Evolutionary conservation across 92 coral and sea anemone species (phyloP), one percentile per base, ranked within the genome.

Genomic region (Umimayanthus kanabou): DNA sequence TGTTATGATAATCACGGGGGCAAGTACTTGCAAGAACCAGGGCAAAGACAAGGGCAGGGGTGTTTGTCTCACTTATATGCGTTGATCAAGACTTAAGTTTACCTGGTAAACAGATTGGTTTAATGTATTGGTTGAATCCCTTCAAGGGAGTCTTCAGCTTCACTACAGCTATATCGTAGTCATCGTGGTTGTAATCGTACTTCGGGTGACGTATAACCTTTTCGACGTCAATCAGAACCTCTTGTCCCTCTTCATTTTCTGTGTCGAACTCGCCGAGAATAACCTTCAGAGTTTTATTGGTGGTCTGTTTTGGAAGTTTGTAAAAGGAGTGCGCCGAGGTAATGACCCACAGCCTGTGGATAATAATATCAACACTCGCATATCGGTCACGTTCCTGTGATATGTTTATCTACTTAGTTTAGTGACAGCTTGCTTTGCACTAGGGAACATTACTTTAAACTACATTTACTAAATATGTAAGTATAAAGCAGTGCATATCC

Each of bases 221-320:
- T 22, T 42, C 84, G 22, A 85, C 88, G 40, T 89, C 92, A 18
- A 82, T 77, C 37, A 78, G 85, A 4, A 89, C 92, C 43, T 77
- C 92, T 43, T 79, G 88, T 1, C 85, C 89, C 33, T 89, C 81
- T 29, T 67, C 66, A 42, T 89, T 89, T 53, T 89, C 80, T 23
- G 53, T 82, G 45, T 89, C 92, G 18, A 89, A 89, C 80, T 89
- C 92, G 40, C 92, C 92, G n/a, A 89, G 11, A 37, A 89, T 78
- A 7, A 78, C 89, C 45, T 89, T 78, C 74, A 89, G 73, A 28
- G 65, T 57, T 15, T 20, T 9, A 15, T 89, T 66, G 79, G 85
- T 80, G 30, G 79, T 85, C 9, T 88, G 92, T 57, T 57, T 67
- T 6, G 85, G 88, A 9, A 79, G 84, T 0, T 57, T 15, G 45